Evolutionary conservation across 2,113 vertebrate species (phyloP), one percentile per base, ranked within the genome.

Genomic region (Canis aureus): DNA sequence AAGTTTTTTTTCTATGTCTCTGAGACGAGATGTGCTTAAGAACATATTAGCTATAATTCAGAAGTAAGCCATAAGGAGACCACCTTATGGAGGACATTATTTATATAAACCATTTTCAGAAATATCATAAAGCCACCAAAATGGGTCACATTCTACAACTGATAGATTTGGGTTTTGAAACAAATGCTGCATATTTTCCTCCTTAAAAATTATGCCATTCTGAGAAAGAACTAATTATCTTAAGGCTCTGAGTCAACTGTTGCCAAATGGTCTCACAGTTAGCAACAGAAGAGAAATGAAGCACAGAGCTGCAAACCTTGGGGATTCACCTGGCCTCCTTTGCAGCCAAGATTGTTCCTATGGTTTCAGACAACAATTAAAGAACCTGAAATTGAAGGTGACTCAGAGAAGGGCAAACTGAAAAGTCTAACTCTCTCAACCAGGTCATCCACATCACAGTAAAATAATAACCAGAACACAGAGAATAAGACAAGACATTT

Each of bases 151-250:
- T 86, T 85, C 83, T 89, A 79, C 85, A 97, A 96, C 97, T 96
- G 60, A 71, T 97, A 88, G 19, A 57, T 93, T 96, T 90, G 81
- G 91, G 35, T 84, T 91, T 92, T 20, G 60, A 81, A 98, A 96
- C 95, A 96, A 97, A 97, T 96, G 67, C 91, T 96, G 35, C 19
- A 3, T 98, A 98, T 98, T 92, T 95, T 97, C 55, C 74, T 92
- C 94, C 73, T 91, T 97, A 94, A 94, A 95, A 91, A 96, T 92
- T 97, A 94, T 87, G 59, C 96, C 96, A 98, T 96, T 98, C 97
- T 98, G 98, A 98, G 98, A 88, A 98, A 98, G 97, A 99, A 97
- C 98, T 99, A 99, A 99, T 99, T 99, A 99, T 98, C 98, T 99
- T 95, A 98, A 98, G 97, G 93, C 95, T 98, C 98, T 90, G 97